Base-by-base conservation (phyloP, 37 sponge, comb jelly and placozoan species). In the Crambe crambe region DNA sequence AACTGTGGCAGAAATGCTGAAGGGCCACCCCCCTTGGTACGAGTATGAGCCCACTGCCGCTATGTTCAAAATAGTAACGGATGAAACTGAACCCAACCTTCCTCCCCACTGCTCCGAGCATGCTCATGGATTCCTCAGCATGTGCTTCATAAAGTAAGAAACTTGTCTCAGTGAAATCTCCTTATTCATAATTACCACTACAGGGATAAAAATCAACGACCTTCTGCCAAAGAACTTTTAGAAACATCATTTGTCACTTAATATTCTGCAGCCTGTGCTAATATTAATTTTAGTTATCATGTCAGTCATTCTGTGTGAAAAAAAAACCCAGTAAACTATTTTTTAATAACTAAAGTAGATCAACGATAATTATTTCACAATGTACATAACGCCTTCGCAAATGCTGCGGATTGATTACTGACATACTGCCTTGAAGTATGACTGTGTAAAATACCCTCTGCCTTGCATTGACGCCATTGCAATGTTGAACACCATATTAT, bases 41-140 rank as follows among this genome's bases (percentile, higher is more conserved):
- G 88, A 94, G 35, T 82, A 85, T 58, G 99, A 98, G 72, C 95
- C 99, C 0, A 85, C 97, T 58, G 99, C 99, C 4, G 99, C 99
- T 51, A 91, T 98, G 92, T 98, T 98, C 56, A 91, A 86, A 64
- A 91, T 98, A 44, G 99, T 89, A 15, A 93, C 91, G 0, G 76
- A 89, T 10, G 80, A 70, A 2, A 86, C 86, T 3, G 34, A n/a
- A 6, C 91, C 94, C 0, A 56, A 86, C 74, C 76, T 95, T 4
- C 96, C 96, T 2, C 81, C 85, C 1, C 85, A 92, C 81, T 92
- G 89, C 77, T 92, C 92, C 47, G 85, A 92, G 63, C 89, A 92
- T 68, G 92, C 81, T 0, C 44, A 74, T 58, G 63, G 62, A 73
- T 92, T 92, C 75, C 57, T 92, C 30, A 36, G 36, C 20, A 34